Conservation (phyloP, 2,888 invertebrate species). For the Drosophila heteroneura region DNA sequence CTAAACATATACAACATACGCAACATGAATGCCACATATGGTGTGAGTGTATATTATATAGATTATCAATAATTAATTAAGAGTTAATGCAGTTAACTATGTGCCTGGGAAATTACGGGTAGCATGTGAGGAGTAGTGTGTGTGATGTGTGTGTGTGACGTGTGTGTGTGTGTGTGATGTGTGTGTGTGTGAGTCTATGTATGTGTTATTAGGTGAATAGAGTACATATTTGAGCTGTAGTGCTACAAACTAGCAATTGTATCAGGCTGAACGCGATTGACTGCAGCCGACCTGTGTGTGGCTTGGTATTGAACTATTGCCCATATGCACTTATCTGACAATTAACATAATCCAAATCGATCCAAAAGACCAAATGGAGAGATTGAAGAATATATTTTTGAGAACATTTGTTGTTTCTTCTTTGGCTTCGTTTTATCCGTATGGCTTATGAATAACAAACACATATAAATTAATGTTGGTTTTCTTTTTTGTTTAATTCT, state of each 20-base stretch:
- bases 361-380: neutral
- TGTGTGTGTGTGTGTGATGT: neutral
- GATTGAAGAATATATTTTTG: neutral
- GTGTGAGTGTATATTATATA: slow-evolving; percentile 4
- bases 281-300: neutral
- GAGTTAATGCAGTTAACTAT: slow-evolving; percentile 1
- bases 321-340: neutral
- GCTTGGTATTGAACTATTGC: neutral
- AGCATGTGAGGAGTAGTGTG: neutral
- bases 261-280: neutral
- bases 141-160: neutral
- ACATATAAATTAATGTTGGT: slow-evolving; percentile 71
- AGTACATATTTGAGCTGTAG: neutral
- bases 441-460: slow-evolving; percentile 72
- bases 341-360: neutral
- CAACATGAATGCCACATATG: slow-evolving; percentile 4
- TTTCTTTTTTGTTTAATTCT: slow-evolving; percentile 76
- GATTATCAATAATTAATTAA: slow-evolving; percentile 12
- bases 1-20: slow-evolving; percentile 1
- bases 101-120: neutral
- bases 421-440: neutral
- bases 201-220: neutral
- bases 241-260: neutral
- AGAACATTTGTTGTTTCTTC: neutral
- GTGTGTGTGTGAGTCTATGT: slow-evolving; percentile 1